Base-by-base conservation (phyloP, 2,113 vertebrate species). In the Anas platyrhynchos region DNA sequence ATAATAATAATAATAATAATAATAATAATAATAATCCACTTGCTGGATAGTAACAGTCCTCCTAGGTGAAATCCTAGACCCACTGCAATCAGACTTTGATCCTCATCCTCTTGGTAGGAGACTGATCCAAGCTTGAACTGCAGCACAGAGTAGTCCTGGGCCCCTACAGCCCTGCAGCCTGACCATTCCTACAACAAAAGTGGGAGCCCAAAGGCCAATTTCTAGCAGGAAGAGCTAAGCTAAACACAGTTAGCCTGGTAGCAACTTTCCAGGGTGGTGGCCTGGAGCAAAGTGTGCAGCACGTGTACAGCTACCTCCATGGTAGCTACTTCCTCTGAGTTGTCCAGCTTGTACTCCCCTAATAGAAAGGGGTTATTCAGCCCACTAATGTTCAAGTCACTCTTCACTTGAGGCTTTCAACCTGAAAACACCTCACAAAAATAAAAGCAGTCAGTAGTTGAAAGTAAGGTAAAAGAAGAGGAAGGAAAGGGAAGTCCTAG, bases 381-480 rank as follows among this genome's bases (percentile, higher is more conserved):
- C 11, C 10, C 15, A 23, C 17, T 27, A 21, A 55, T 13, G 16
- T 16, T 88, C 50, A 66, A 86, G 36, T 44, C 8, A n/a, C n/a
- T 77, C 50, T 36, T 54, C 27, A 6, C 8, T 66, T 52, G 73
- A 65, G 32, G 23, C 14, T 43, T 94, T 58, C 73, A 63, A n/a
- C 38, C 7, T 23, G n/a, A 36, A 89, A 85, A 29, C 2, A 36
- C 23, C 4, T 2, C 20, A 36, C 2, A 29, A 5, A 0, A 3
- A 2, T 25, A 59, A 56, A 41, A 41, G 36, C 1, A 23, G 4
- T 11, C 79, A 58, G 17, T 31, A 50, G 23, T 14, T 91, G 15
- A 69, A 73, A 81, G 48, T 1, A 74, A 1, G 3, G 32, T 29
- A 48, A 79, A 83, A 68, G 12, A 43, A 68, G 5, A 69, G 23